A percentile compares a stretch with the other conserved stretches of the same genome.
Conservation (phyloP, 2,888 invertebrate genomes). For the Thecocarcelia acutangulata region DNA sequence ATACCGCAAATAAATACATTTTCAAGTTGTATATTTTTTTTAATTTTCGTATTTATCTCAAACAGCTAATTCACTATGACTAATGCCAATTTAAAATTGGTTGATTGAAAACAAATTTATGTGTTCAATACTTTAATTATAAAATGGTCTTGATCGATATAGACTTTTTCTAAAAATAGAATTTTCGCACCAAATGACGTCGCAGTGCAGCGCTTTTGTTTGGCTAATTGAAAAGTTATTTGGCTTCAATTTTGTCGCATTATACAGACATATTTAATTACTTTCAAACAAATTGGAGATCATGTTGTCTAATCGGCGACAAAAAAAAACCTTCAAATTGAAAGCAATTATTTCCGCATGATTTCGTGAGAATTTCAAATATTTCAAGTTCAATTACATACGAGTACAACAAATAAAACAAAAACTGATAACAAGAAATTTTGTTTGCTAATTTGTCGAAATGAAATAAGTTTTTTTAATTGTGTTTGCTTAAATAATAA, state of each 20-base stretch:
- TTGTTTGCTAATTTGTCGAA: not conserved
- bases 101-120: not conserved
- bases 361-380: constrained; percentile 75
- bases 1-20: too few species aligned
- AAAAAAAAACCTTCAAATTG: constrained; percentile 54
- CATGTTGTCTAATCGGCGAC: constrained; percentile 11
- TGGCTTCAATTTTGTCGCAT: constrained; percentile 57
- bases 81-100: not conserved
- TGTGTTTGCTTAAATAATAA: constrained; percentile 11
- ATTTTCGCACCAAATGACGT: constrained; percentile 26
- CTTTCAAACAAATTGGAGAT: constrained; percentile 27
- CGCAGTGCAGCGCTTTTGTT: not conserved
- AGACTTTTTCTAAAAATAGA: constrained; percentile 34
- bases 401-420: not conserved
- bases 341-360: constrained; percentile 76
- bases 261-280: constrained; percentile 18
- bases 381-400: constrained; percentile 67
- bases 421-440: constrained; percentile 6
- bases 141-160: not conserved
- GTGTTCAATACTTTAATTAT: too few species aligned
- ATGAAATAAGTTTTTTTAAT: constrained; percentile 21
- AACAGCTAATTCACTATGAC: constrained; percentile 19
- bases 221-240: constrained; percentile 44
- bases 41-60: not conserved
- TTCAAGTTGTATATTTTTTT: not conserved